Percentiles rank a stretch among this genome's conserved stretches.
These are phyloP conservation scores for Sparidentex hasta DNA, from an alignment of 2,797 vertebrate genomes.

Conservation along the genomic window DNA sequence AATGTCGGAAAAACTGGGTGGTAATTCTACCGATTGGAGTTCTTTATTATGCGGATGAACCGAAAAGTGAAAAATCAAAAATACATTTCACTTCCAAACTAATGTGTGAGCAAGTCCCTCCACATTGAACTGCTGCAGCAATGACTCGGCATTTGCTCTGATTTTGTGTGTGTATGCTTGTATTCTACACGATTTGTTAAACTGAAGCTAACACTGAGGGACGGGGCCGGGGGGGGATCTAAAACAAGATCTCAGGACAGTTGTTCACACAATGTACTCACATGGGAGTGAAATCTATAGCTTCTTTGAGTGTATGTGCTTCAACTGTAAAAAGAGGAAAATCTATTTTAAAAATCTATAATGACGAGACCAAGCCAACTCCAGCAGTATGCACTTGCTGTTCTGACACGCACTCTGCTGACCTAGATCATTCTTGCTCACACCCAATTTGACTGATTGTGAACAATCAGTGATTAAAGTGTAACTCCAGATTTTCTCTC, in stretches of 20 bases:
- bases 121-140: neutral
- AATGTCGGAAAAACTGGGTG: neutral
- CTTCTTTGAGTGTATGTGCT: neutral
- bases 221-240: neutral
- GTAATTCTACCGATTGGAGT: neutral
- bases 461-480: conserved; percentile 44
- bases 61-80: neutral
- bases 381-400: conserved; percentile 13
- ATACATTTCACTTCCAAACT: conserved; percentile 1
- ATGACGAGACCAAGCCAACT: neutral
- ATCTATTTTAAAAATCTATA: conserved; percentile 60
- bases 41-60: neutral
- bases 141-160: conserved; percentile 13
- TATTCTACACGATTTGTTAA: conserved; percentile 49
- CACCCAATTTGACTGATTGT: conserved; percentile 38
- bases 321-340: conserved; percentile 36
- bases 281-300: conserved; percentile 39
- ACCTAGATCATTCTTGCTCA: conserved; percentile 64
- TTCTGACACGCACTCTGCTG: conserved; percentile 34
- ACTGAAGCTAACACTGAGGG: conserved; percentile 28
- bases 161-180: conserved; percentile 22
- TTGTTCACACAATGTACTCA: conserved; percentile 11
- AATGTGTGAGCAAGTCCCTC: neutral
- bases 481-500: neutral
- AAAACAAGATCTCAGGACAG: conserved; percentile 29